Conservation (phyloP, 2,888 invertebrate genomes). For the Parapristionchus giblindavisi region DNA sequence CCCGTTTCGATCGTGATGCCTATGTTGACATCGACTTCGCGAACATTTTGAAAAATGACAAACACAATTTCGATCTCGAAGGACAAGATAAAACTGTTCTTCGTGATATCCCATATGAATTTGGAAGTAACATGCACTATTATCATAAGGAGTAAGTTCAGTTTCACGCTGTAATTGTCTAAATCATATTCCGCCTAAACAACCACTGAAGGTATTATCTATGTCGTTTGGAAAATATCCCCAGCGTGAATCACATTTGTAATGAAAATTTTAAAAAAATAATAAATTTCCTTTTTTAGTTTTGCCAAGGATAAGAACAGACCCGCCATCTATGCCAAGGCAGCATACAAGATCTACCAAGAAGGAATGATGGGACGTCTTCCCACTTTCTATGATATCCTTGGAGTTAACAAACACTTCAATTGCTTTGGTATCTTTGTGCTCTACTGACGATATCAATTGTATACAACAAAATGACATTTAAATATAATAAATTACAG, state of each 20-base stretch:
- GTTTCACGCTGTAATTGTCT: too few relatives aligned
- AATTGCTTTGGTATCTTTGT: constrained; percentile 21
- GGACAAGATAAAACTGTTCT: background rate
- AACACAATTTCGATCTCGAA: constrained; percentile 28
- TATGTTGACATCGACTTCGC: constrained; percentile 23
- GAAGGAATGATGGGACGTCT: constrained; percentile 27
- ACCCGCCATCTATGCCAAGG: constrained; percentile 24
- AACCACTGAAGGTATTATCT: too few relatives aligned
- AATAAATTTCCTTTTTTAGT: background rate
- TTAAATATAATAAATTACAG: constrained; percentile 1
- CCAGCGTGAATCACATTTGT: too few relatives aligned
- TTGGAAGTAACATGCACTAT: constrained; percentile 32
- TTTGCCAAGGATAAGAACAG: background rate
- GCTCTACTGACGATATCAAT: too few relatives aligned
- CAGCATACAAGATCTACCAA: constrained; percentile 32
- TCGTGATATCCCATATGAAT: constrained; percentile 24
- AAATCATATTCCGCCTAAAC: too few relatives aligned
- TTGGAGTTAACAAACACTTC: constrained; percentile 30
- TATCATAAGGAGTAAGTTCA: constrained; percentile 3
- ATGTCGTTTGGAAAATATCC: too few relatives aligned
- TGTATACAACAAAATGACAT: background rate
- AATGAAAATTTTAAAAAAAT: background rate
- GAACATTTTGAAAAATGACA: constrained; percentile 7
- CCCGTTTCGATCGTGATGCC: constrained; percentile 19
- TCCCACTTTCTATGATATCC: constrained; percentile 31